Evolutionary conservation across 1,140 invertebrate genomes (phyloP).

Genomic region (Drosophila ercepeae): DNA sequence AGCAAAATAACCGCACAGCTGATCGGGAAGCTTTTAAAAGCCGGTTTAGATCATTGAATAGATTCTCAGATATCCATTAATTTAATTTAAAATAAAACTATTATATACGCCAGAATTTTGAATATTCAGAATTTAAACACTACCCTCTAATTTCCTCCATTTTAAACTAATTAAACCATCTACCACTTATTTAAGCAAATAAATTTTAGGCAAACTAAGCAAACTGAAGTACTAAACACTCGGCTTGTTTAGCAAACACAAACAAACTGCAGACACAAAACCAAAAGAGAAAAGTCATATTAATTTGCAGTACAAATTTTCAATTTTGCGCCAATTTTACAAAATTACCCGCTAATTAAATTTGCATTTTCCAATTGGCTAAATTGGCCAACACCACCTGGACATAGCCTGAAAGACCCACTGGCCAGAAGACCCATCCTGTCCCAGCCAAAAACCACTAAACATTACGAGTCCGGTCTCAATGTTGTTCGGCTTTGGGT

Average conservation of each 20-base stretch:
- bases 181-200: not conserved
- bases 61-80: not conserved
- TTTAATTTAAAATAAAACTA: not conserved
- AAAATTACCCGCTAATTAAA: slow-evolving; percentile 38
- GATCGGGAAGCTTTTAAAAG: not conserved
- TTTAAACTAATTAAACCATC: not conserved
- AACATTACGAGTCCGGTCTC: slow-evolving; percentile 23
- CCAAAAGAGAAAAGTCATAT: not conserved
- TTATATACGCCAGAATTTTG: too few relatives aligned
- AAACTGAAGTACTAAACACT: not conserved
- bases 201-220: not conserved
- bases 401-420: not conserved
- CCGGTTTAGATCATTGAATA: not conserved
- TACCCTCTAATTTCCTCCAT: too few relatives aligned
- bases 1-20: slow-evolving; percentile 2
- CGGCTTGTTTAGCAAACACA: not conserved
- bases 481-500: slow-evolving; percentile 43
- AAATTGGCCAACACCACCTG: slow-evolving; percentile 26
- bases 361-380: slow-evolving; percentile 35
- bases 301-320: slow-evolving; percentile 19
- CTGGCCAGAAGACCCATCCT: not conserved
- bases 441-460: slow-evolving; percentile 13
- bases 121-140: too few relatives aligned
- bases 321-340: slow-evolving; percentile 31
- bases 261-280: not conserved